A percentile compares a stretch with the other conserved stretches of the same genome.
Evolutionary conservation across 2,797 vertebrate species (phyloP).

Genomic region (Lutjanus argentimaculatus): DNA sequence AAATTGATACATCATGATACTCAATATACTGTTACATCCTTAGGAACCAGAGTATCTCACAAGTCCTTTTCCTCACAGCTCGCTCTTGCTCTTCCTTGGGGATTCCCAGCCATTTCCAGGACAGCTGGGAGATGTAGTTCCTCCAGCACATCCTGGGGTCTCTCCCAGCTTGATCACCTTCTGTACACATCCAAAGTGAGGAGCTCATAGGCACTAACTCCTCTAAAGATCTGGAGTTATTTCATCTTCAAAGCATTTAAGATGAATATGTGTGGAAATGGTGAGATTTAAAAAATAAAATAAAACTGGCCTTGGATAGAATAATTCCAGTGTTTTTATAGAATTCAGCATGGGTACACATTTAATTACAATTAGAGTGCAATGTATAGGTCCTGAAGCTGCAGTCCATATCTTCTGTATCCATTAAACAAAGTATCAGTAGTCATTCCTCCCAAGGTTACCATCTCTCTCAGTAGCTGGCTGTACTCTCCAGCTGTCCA

Average conservation of each 20-base stretch:
- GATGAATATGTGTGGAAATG: not conserved
- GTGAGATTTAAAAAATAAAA: constrained; percentile 14
- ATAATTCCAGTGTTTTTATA: constrained; percentile 8
- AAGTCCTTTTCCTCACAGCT: not conserved
- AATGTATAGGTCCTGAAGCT: constrained; percentile 49
- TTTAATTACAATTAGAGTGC: constrained; percentile 42
- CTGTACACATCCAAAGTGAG: constrained; percentile 10
- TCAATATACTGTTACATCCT: too few species aligned
- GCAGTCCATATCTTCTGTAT: constrained; percentile 54
- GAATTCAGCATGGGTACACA: not conserved
- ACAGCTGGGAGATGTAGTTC: constrained; percentile 31
- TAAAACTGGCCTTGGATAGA: constrained; percentile 4
- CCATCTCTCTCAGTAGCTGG: constrained; percentile 68
- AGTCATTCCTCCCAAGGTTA: constrained; percentile 83
- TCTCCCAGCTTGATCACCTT: not conserved
- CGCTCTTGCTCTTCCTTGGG: constrained; percentile 7
- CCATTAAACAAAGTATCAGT: constrained; percentile 78
- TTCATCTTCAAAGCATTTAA: constrained; percentile 7
- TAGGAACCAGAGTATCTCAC: not conserved
- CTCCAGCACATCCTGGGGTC: constrained; percentile 16
- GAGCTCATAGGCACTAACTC: not conserved
- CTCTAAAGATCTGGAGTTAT: not conserved
- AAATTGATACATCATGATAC: too few species aligned
- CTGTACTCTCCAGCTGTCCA: constrained; percentile 80
- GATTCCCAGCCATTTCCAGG: not conserved